Evolutionary conservation across 2,888 invertebrate species (phyloP), one percentile per base, ranked within the genome.

Genomic region (Cryptophagus acutangulus): DNA sequence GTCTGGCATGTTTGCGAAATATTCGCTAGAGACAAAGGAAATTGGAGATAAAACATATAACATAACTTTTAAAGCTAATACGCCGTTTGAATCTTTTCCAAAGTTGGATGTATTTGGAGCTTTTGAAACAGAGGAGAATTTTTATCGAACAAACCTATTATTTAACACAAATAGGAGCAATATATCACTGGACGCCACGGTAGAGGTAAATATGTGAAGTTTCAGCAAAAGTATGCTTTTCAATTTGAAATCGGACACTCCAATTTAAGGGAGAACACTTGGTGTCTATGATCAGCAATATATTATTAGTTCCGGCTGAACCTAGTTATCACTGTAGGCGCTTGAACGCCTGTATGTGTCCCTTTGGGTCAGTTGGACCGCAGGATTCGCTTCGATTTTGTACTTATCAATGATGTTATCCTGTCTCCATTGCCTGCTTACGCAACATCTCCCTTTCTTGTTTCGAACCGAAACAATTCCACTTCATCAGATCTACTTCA

Each of bases 81-180:
- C 78, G 2, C 79, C 81, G 2, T 70, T 76, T 35, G 61, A 67
- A n/a, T 63, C 67, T 44, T 59, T 80, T 17, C 70, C 71, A 16
- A 65, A 65, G 49, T 61, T 81, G 36, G 67, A 73, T 45, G 65
- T 75, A 1, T 46, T 54, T 48, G 55, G 56, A 44, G 51, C 49
- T 46, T 55, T 55, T 46, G 54, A 57, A 46, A 50, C 54, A 42
- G 55, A 58, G 48, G 31, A 31, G 15, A 31, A 71, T 57, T 60
- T 71, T 30, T 74, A 75, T 54, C 71, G 67, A 49, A 69, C 74
- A 2, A 75, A 73, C 49, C 65, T 80, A 36, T 67, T 69, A 9
- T 63, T 75, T 18, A 68, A 59, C 40, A 76, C 77, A 30, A 66
- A 71, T 15, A 64, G 71, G 39, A 75, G 75, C 36, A 61, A 63